Evolutionary conservation across 2,797 vertebrate genomes (phyloP).

Genomic region (Cuculus canorus): DNA sequence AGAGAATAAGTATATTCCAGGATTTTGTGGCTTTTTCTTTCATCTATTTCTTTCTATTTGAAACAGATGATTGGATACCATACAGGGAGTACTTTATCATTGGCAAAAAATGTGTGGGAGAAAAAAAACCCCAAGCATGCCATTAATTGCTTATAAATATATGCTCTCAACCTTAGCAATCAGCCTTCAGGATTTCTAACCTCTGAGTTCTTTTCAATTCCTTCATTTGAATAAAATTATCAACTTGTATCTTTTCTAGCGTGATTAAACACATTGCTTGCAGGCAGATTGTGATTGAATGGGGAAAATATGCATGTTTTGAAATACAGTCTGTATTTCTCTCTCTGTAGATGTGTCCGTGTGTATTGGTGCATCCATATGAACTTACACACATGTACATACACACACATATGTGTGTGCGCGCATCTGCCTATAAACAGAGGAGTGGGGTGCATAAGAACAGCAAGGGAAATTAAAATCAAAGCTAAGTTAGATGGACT

Average conservation of each 20-base stretch:
- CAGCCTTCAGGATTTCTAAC: conserved; percentile 43
- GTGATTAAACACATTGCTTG: conserved; percentile 6
- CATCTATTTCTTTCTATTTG: conserved; percentile 25
- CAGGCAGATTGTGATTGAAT: conserved; percentile 15
- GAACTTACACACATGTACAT: neutral
- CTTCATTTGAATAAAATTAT: conserved; percentile 53
- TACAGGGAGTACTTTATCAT: conserved; percentile 41
- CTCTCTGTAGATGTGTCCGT: neutral
- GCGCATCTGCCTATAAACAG: fast-evolving
- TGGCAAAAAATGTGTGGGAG: conserved; percentile 35
- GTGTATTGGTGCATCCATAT: neutral
- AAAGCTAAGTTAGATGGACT: neutral
- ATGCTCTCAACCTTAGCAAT: conserved; percentile 21
- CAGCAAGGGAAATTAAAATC: neutral
- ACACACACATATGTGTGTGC: neutral
- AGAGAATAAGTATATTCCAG: conserved; percentile 41
- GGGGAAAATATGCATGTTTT: neutral
- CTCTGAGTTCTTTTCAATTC: conserved; percentile 32
- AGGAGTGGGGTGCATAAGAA: neutral
- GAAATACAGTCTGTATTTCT: neutral
- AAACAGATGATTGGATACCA: conserved; percentile 25
- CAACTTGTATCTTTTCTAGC: conserved; percentile 23
- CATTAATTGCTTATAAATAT: conserved; percentile 72
- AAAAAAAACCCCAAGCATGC: neutral
- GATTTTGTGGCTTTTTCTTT: conserved; percentile 41